phyloP scores from a whole-genome alignment of 2,888 invertebrate genomes.

The Eulithis testata region DNA sequence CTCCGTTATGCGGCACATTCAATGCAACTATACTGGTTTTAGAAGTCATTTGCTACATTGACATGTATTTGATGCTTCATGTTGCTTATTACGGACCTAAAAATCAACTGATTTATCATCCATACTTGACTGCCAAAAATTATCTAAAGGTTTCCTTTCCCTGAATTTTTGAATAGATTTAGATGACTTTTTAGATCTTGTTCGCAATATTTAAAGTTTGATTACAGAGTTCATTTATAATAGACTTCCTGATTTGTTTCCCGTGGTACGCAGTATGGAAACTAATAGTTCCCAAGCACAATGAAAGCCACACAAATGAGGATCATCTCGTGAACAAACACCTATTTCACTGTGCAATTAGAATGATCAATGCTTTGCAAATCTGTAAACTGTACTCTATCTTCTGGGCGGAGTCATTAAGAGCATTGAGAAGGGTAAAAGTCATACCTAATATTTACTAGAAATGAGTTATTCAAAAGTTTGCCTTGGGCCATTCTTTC shows the following conservation, averaged over 20 bases:
- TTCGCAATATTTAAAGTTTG: constrained; percentile 24
- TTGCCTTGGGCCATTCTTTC: constrained; percentile 1
- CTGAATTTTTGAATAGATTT: neutral
- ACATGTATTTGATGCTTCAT: constrained; percentile 79
- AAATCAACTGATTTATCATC: constrained; percentile 81
- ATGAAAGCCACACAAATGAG: constrained; percentile 61
- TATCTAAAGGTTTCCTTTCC: constrained; percentile 54
- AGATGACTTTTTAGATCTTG: neutral
- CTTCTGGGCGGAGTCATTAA: constrained; percentile 74
- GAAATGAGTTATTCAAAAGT: neutral
- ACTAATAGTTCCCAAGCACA: constrained; percentile 64
- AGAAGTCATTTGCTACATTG: constrained; percentile 75
- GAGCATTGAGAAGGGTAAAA: constrained; percentile 72
- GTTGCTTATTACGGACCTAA: constrained; percentile 79
- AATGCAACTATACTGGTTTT: constrained; percentile 62
- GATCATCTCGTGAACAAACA: constrained; percentile 63
- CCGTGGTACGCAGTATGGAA: constrained; percentile 76
- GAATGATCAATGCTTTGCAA: constrained; percentile 74
- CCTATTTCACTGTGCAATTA: constrained; percentile 66
- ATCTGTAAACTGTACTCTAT: constrained; percentile 74
- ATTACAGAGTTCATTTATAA: constrained; percentile 68
- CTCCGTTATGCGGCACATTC: constrained; percentile 63
- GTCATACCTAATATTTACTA: neutral
- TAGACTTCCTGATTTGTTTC: constrained; percentile 76
- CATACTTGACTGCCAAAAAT: constrained; percentile 78